A percentile compares a stretch with the other conserved stretches of the same genome.
phyloP scores from a whole-genome alignment of 2,113 vertebrate genomes.

The Micronisus gabar region DNA sequence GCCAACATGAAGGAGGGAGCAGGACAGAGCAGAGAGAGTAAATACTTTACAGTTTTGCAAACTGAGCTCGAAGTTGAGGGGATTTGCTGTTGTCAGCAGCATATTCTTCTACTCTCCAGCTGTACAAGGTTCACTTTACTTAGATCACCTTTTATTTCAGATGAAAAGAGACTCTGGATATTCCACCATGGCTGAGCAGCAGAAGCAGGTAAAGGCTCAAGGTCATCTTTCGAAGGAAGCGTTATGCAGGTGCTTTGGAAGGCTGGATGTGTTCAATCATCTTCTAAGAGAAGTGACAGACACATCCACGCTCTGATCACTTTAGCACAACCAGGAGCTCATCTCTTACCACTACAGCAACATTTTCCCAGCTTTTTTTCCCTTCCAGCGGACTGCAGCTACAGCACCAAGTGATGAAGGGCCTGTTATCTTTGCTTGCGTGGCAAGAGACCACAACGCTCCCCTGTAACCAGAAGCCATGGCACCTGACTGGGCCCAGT shows the following conservation, averaged over 20 bases:
- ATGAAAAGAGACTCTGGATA: slow-evolving; percentile 33
- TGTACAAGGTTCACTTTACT: neutral
- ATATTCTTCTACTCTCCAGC: neutral
- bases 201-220: slow-evolving; percentile 52
- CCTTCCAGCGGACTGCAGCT: neutral
- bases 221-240: neutral
- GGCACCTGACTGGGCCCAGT: neutral
- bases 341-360: neutral
- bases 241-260: neutral
- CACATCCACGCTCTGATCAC: neutral
- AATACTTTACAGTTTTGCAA: neutral
- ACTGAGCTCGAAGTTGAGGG: neutral
- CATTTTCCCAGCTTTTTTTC: neutral
- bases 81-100: neutral
- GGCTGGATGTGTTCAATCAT: neutral
- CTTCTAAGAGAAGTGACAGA: neutral
- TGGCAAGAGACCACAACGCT: neutral
- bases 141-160: slow-evolving; percentile 52
- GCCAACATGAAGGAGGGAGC: neutral
- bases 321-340: neutral
- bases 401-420: neutral
- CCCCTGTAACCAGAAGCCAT: neutral
- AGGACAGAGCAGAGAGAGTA: neutral
- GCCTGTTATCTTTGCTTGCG: neutral
- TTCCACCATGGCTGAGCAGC: neutral